Conservation (phyloP, 1,140 invertebrate species). For the Teleogryllus occipitalis region DNA sequence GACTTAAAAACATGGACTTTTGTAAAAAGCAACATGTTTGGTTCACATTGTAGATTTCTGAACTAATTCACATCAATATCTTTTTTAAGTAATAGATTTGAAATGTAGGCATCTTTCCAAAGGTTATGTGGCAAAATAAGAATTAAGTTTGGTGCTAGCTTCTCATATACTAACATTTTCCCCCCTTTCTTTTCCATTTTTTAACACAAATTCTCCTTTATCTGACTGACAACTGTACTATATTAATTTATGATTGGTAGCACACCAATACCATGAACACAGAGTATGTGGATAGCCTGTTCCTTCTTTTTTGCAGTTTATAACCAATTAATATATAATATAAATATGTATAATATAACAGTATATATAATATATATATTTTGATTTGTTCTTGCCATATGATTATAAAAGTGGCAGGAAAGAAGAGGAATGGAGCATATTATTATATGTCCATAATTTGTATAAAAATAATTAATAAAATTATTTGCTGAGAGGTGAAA, state of each 20-base stretch:
- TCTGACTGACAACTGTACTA: background rate
- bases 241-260: constrained; percentile 10
- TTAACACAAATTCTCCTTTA: background rate
- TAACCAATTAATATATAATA: constrained; percentile 18
- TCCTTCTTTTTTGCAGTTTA: constrained; percentile 21
- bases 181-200: background rate
- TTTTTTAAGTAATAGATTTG: constrained; percentile 1
- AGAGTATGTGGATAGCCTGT: constrained; percentile 13
- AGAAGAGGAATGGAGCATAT: background rate
- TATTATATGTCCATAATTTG: constrained; percentile 11
- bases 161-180: background rate
- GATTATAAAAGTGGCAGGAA: constrained; percentile 15
- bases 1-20: background rate
- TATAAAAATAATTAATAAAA: constrained; percentile 8
- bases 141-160: constrained; percentile 4
- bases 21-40: constrained; percentile 1
- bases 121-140: background rate
- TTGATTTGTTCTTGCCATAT: constrained; percentile 20
- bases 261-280: constrained; percentile 11
- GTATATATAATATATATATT: constrained; percentile 20
- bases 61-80: constrained; percentile 5
- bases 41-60: background rate
- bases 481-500: constrained; percentile 20
- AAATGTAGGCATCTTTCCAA: constrained; percentile 1
- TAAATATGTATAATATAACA: constrained; percentile 19